Conservation (phyloP, 2,888 invertebrate species). For the Dendrolimus houi region DNA sequence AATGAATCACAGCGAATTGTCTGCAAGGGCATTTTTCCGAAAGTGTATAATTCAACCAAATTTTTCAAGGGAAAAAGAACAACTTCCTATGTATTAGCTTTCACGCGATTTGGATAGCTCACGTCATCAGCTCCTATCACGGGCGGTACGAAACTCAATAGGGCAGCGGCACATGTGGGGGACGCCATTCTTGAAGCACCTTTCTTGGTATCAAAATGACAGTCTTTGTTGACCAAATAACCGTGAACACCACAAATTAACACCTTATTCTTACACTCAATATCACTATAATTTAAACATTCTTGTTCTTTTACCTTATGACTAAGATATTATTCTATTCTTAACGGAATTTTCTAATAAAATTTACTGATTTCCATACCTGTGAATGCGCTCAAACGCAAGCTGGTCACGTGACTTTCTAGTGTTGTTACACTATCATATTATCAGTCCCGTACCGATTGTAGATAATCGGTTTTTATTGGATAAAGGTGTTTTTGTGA, state of each 20-base stretch:
- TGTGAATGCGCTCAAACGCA: constrained; percentile 84
- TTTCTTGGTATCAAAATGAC: constrained; percentile 80
- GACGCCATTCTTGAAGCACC: constrained; percentile 85
- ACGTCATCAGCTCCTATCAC: constrained; percentile 59
- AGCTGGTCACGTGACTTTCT: constrained; percentile 80
- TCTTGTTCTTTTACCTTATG: constrained; percentile 56
- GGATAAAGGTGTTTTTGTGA: too few species aligned
- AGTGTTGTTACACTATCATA: constrained; percentile 42
- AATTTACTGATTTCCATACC: constrained; percentile 76
- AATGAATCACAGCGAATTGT: constrained; percentile 54
- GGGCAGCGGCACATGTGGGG: constrained; percentile 80
- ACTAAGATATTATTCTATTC: constrained; percentile 46
- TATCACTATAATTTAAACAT: constrained; percentile 36
- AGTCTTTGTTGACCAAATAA: constrained; percentile 69
- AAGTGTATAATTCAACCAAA: constrained; percentile 7
- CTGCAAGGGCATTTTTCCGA: constrained; percentile 39
- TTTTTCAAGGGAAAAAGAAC: constrained; percentile 15
- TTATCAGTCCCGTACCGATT: not conserved
- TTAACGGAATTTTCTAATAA: constrained; percentile 57
- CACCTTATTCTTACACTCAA: constrained; percentile 48
- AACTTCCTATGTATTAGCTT: constrained; percentile 24
- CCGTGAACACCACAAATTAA: constrained; percentile 53
- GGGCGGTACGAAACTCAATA: constrained; percentile 57
- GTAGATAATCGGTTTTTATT: not conserved
- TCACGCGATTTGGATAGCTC: constrained; percentile 42